Percentiles rank a stretch among this genome's conserved stretches.
These are phyloP conservation scores for Coryphaenoides rupestris DNA, from an alignment of 2,113 vertebrate genomes.

Conservation along the genomic window DNA sequence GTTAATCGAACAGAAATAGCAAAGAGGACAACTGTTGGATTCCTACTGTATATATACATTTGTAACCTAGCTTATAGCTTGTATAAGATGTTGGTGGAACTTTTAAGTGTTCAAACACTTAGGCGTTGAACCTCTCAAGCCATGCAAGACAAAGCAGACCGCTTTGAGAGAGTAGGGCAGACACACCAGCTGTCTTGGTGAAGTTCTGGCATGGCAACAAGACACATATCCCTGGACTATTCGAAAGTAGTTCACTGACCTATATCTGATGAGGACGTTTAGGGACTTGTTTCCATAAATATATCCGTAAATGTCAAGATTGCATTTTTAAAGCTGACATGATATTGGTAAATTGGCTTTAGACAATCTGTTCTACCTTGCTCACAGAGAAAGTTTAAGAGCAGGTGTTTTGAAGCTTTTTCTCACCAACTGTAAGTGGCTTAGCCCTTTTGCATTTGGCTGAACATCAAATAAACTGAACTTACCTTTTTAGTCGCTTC, in stretches of 20 bases:
- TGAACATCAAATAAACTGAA: slow-evolving; percentile 1
- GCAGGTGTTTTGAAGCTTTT: neutral
- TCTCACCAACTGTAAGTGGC: neutral
- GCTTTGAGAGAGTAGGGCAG: slow-evolving; percentile 11
- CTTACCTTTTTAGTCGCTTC: slow-evolving; percentile 35
- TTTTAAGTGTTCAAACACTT: neutral
- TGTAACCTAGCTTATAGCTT: neutral
- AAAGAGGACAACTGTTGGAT: slow-evolving; percentile 6
- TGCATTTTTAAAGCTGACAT: neutral
- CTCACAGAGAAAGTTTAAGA: neutral
- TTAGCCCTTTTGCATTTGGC: neutral
- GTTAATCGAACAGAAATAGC: slow-evolving; percentile 16
- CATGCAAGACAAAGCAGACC: slow-evolving; percentile 15
- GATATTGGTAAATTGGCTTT: no score
- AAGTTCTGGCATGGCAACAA: slow-evolving; percentile 27
- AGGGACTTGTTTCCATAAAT: no score
- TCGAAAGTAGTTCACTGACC: slow-evolving; percentile 17
- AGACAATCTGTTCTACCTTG: neutral
- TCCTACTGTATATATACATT: neutral
- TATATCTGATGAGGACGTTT: neutral
- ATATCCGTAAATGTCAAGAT: no score
- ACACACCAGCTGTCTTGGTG: slow-evolving; percentile 55
- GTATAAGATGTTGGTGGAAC: no score
- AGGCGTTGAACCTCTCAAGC: slow-evolving; percentile 4
- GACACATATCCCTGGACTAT: slow-evolving; percentile 25